phyloP scores from a whole-genome alignment of 1,140 invertebrate genomes.

The Helicoverpa zea region DNA sequence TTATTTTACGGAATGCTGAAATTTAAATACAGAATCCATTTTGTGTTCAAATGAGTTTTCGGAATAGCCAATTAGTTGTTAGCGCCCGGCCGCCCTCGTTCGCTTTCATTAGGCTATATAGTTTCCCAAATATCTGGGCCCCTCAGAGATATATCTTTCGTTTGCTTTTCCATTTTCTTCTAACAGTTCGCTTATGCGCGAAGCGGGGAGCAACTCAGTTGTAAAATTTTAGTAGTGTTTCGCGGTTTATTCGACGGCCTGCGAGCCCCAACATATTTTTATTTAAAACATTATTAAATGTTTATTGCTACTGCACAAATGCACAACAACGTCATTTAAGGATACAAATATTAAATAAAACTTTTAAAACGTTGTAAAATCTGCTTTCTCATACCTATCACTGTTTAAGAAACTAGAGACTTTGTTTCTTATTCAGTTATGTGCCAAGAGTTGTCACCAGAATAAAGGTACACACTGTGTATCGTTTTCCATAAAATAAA shows the following conservation, averaged over 20 bases:
- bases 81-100: constrained; percentile 84
- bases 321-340: not conserved
- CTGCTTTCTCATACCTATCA: no score
- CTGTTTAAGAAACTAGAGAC: not conserved
- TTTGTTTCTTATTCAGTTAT: not conserved
- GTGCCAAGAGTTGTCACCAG: not conserved
- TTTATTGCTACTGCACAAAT: not conserved
- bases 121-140: constrained; percentile 84
- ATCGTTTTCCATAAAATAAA: not conserved
- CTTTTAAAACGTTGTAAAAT: constrained; percentile 2
- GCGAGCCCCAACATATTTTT: constrained; percentile 48
- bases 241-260: constrained; percentile 63
- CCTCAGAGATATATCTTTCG: constrained; percentile 81
- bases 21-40: constrained; percentile 87
- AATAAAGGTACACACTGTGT: not conserved
- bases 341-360: not conserved
- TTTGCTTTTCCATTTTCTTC: constrained; percentile 81
- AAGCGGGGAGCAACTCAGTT: constrained; percentile 70
- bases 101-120: constrained; percentile 86
- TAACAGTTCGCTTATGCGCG: constrained; percentile 67
- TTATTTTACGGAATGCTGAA: constrained; percentile 84
- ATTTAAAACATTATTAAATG: constrained; percentile 49
- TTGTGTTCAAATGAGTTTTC: constrained; percentile 87
- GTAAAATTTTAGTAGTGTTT: constrained; percentile 80
- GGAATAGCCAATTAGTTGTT: constrained; percentile 87